Evolutionary conservation across 2,113 vertebrate species (phyloP).

Genomic region (Pantherophis guttatus): DNA sequence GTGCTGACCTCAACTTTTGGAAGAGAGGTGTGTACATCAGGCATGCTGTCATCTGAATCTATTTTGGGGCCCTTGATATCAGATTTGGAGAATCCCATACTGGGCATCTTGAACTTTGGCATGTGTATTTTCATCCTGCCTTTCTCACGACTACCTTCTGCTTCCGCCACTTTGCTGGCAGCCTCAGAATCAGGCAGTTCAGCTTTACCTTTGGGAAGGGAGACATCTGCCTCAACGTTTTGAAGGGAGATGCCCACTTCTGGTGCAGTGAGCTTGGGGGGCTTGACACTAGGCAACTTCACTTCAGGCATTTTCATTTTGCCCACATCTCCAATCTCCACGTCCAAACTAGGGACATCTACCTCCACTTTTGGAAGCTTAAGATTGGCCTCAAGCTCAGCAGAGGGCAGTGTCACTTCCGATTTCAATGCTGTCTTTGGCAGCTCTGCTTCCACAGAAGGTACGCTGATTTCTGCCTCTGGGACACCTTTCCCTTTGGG

Average conservation of each 20-base stretch:
- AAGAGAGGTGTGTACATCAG: not conserved
- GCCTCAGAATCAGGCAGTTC: not conserved
- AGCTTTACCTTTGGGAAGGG: not conserved
- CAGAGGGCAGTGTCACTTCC: not conserved
- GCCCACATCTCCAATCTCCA: accelerated
- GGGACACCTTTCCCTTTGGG: not conserved
- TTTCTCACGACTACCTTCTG: not conserved
- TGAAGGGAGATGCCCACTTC: not conserved
- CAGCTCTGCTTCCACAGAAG: not conserved
- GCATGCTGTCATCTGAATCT: not conserved
- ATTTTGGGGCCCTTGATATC: not conserved
- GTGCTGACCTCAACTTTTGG: not conserved
- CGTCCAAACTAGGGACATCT: accelerated
- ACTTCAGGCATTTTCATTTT: accelerated
- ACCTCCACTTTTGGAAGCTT: not conserved
- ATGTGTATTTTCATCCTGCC: not conserved
- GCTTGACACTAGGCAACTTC: accelerated
- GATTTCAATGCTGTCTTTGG: not conserved
- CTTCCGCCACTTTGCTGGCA: accelerated
- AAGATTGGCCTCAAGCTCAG: not conserved
- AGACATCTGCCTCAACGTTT: not conserved
- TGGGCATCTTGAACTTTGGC: conserved; percentile 20
- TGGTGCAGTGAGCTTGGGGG: not conserved
- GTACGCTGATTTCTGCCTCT: not conserved
- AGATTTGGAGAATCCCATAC: not conserved